phyloP scores from a whole-genome alignment of 2,113 vertebrate genomes.

The Pomatorhinus ruficollis region DNA sequence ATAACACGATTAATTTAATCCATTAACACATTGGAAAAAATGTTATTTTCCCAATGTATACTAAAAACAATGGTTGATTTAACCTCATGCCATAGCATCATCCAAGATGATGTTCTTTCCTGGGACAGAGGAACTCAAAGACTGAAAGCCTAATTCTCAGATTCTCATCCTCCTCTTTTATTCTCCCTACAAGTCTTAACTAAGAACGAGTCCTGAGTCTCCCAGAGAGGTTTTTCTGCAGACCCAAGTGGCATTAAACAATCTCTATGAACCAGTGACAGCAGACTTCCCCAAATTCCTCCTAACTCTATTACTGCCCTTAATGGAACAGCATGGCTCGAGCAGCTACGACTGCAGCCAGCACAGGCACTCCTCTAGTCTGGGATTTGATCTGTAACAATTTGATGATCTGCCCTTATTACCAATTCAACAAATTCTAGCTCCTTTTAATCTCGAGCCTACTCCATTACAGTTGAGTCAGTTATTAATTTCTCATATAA shows the following conservation, averaged over 20 bases:
- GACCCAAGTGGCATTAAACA: neutral
- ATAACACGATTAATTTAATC: neutral
- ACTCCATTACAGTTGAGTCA: conserved; percentile 1
- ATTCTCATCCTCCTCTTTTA: neutral
- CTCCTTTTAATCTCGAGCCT: neutral
- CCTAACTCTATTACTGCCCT: neutral
- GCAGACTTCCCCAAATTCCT: neutral
- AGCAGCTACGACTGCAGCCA: neutral
- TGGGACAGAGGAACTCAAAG: neutral
- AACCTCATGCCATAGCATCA: neutral
- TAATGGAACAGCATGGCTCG: accelerated
- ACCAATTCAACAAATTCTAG: neutral
- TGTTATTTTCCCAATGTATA: neutral
- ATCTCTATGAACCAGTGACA: neutral
- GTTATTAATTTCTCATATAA: conserved; percentile 13
- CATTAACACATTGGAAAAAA: neutral
- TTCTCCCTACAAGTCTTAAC: neutral
- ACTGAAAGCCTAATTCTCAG: neutral
- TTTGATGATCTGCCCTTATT: neutral
- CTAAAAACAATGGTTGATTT: neutral
- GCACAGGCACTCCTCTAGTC: neutral
- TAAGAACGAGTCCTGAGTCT: neutral
- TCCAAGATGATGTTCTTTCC: neutral
- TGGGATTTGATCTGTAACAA: neutral
- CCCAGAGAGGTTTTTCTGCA: neutral